Evolutionary conservation across 2,888 invertebrate species (phyloP), one percentile per base, ranked within the genome.

Genomic region (Drosophila greeni): DNA sequence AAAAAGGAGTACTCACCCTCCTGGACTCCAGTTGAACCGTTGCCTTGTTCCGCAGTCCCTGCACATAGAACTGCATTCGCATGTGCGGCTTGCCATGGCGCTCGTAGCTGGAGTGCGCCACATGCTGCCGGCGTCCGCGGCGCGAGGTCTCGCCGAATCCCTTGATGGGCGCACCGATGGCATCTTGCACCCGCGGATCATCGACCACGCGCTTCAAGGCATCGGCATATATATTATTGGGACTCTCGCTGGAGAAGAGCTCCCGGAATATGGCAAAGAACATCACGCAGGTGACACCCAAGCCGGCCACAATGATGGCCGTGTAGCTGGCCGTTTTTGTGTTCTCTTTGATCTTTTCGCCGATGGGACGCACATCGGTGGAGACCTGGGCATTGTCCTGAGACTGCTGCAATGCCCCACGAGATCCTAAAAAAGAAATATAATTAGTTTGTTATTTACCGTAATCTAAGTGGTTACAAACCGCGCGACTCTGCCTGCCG

Each of bases 41-140:
- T 36, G 93, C 97, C 83, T 93, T 94, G 82, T 93, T 93, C 67
- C 94, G 91, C 42, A 92, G 90, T 36, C 97, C 97, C 89, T 97
- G 94, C 62, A 97, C 91, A 85, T 97, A 95, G 89, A 97, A 98
- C 85, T 94, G 92, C 95, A 98, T 96, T 79, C 96, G 91, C 91
- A 97, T 92, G 80, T 94, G 94, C 72, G 93, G 92, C 14, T 91
- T 91, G 18, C 95, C 96, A 86, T 95, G 92, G 70, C 93, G 92
- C 71, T 92, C 90, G 88, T 94, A 97, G 40, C 91, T 90, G 45
- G 92, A 90, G 89, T 97, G 95, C 72, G 94, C 94, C 40, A 96
- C 94, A 90, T 96, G 96, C 71, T 94, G 92, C 42, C 96, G 91
- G 68, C 97, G 90, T 39, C 97, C 93, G 73, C 97, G 90, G 20